phyloP scores from a whole-genome alignment of 2,113 vertebrate species.

The Sakesphorus luctuosus region DNA sequence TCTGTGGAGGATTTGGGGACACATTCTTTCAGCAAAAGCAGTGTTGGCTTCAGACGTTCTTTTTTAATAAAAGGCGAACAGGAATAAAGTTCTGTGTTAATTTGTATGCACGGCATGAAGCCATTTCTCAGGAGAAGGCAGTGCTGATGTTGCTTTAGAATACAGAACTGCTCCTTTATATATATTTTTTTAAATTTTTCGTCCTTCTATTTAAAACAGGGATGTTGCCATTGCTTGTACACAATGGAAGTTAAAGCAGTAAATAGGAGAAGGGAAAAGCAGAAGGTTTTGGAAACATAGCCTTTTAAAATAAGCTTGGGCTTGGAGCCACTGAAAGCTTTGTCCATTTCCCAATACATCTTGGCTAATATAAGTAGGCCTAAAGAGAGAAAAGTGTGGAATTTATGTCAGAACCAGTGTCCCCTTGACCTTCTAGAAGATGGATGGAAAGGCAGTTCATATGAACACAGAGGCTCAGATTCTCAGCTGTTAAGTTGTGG shows the following conservation, averaged over 20 bases:
- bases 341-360: background rate
- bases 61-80: background rate
- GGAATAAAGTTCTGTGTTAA: conserved; percentile 7
- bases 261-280: background rate
- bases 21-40: conserved; percentile 14
- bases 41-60: conserved; percentile 8
- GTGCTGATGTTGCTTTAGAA: background rate
- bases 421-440: background rate
- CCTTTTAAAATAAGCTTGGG: background rate
- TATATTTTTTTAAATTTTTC: background rate
- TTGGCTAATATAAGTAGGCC: background rate
- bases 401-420: background rate
- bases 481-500: background rate
- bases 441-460: background rate
- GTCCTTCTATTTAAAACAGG: background rate
- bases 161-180: background rate
- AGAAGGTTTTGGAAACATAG: background rate
- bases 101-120: background rate
- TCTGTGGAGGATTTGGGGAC: conserved; percentile 61
- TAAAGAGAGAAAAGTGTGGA: background rate
- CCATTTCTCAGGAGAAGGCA: background rate
- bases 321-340: background rate
- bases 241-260: background rate
- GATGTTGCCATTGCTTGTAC: background rate
- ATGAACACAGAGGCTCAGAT: background rate